Evolutionary conservation across 1,140 invertebrate genomes (phyloP), one percentile per base, ranked within the genome.

Genomic region (Homalodisca vitripennis): DNA sequence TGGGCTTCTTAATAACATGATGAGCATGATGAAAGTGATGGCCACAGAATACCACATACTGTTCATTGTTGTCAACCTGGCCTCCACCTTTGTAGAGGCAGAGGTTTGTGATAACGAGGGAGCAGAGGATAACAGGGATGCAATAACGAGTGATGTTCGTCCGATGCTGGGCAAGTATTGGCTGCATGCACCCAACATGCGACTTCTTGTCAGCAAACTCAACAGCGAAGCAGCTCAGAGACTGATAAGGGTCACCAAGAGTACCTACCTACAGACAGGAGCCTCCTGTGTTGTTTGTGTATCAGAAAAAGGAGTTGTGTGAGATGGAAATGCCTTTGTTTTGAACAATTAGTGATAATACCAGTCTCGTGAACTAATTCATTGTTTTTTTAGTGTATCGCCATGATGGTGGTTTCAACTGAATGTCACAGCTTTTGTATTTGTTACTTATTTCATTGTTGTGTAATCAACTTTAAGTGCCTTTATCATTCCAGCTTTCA

Each of bases 281-380:
- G 41, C 3, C 27, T 51, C 34, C 17, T 67, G 66, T 53, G 48
- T 51, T 24, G 51, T 67, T 34, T 26, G 14, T 29, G 14, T 55
- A 3, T 13, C 30, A 2, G 6, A 1, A 17, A 2, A 6, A 3
- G 47, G 47, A 80, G 53, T 80, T 76, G 51, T 80, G 79, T 27
- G 79, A 80, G 17, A 41, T 17, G 17, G 34, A n/a, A n/a, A n/a
- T n/a, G n/a, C n/a, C n/a, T n/a, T n/a, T n/a, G n/a, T n/a, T n/a
- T n/a, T n/a, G n/a, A n/a, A n/a, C n/a, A n/a, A n/a, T n/a, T n/a
- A n/a, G n/a, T n/a, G n/a, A n/a, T n/a, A n/a, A n/a, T n/a, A n/a
- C n/a, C n/a, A n/a, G n/a, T n/a, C n/a, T n/a, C n/a, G n/a, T n/a
- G n/a, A n/a, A n/a, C n/a, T n/a, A n/a, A n/a, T n/a, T n/a, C n/a